These are phyloP conservation scores for Nudaria mundana DNA, from an alignment of 2,888 invertebrate species.

Conservation along the genomic window DNA sequence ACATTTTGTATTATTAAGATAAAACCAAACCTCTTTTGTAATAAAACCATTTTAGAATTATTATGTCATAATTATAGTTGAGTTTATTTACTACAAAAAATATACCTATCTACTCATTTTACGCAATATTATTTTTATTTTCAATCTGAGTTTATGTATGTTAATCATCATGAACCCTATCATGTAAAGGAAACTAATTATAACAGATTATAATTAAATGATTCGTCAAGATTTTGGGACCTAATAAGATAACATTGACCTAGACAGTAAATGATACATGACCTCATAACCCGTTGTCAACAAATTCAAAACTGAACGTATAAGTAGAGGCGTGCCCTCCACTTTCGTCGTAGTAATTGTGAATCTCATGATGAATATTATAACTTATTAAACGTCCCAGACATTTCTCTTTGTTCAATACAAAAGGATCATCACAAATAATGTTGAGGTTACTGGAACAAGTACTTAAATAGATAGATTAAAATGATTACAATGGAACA, in stretches of 20 bases:
- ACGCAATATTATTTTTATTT: too few relatives aligned
- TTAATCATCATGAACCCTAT: too few relatives aligned
- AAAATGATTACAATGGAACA: conserved; percentile 46
- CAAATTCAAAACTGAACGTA: conserved; percentile 7
- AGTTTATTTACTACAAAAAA: too few relatives aligned
- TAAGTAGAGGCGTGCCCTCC: conserved; percentile 33
- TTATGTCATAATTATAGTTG: background rate
- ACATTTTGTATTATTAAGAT: conserved; percentile 9
- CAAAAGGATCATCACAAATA: conserved; percentile 47
- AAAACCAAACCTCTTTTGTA: too few relatives aligned
- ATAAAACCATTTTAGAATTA: too few relatives aligned
- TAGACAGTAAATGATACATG: too few relatives aligned
- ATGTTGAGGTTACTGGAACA: conserved; percentile 58
- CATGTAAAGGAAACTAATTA: too few relatives aligned
- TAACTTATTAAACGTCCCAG: conserved; percentile 36
- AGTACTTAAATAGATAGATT: conserved; percentile 39
- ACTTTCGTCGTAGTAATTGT: conserved; percentile 38
- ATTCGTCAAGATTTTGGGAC: too few relatives aligned
- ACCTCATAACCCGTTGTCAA: conserved; percentile 2
- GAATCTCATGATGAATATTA: conserved; percentile 40
- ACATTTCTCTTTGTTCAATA: conserved; percentile 44
- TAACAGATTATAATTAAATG: too few relatives aligned
- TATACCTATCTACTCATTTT: too few relatives aligned
- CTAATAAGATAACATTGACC: too few relatives aligned
- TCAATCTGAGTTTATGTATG: too few relatives aligned